Conservation (phyloP, 1,140 invertebrate species). For the Drosophila leontia region DNA sequence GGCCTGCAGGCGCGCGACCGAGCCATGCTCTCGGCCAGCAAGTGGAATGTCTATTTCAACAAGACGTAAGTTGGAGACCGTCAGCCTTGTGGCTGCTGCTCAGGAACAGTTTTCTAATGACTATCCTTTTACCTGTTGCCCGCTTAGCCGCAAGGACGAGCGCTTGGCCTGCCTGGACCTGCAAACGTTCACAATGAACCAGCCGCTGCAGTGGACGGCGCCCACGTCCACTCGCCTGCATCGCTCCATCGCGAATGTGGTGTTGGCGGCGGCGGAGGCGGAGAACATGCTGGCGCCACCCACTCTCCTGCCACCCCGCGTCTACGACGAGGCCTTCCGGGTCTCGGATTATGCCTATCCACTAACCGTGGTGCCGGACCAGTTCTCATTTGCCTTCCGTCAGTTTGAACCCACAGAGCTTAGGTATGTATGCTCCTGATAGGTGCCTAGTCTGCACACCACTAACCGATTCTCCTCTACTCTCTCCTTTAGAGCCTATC, state of each 20-base stretch:
- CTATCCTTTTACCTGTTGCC: background rate
- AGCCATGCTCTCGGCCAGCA: constrained; percentile 93
- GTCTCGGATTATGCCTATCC: constrained; percentile 88
- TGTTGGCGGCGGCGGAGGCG: constrained; percentile 57
- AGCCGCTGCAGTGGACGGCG: constrained; percentile 57
- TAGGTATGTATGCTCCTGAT: constrained; percentile 85
- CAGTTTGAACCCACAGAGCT: constrained; percentile 87
- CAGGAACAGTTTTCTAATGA: background rate
- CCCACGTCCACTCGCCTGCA: constrained; percentile 56
- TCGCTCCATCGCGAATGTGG: constrained; percentile 51
- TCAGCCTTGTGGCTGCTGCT: background rate
- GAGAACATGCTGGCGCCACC: constrained; percentile 69
- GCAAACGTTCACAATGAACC: constrained; percentile 81
- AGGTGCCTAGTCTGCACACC: background rate
- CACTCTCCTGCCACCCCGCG: constrained; percentile 44
- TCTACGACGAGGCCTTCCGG: constrained; percentile 47
- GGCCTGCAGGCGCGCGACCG: constrained; percentile 92
- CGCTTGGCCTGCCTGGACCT: constrained; percentile 76
- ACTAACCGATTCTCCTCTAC: background rate
- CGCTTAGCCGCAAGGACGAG: constrained; percentile 78
- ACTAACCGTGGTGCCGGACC: constrained; percentile 95
- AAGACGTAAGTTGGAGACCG: constrained; percentile 86
- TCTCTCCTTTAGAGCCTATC: constrained; percentile 87
- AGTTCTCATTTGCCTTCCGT: constrained; percentile 95
- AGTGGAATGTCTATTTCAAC: constrained; percentile 95